Conservation (phyloP, 2,113 vertebrate species). For the Anser cygnoides region DNA sequence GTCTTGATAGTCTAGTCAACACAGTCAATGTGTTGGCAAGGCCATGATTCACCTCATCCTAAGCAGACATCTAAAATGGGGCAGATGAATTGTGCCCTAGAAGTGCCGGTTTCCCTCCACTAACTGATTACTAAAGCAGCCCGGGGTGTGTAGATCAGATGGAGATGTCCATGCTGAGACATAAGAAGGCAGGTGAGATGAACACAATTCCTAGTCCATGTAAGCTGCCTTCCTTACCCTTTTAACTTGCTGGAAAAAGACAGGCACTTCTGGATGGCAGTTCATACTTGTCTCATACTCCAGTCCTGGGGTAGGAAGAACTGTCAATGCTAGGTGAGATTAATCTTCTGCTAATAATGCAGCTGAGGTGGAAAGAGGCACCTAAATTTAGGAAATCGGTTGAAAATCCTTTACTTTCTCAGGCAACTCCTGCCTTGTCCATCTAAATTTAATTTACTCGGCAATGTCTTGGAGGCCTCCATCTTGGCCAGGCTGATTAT, state of each 20-base stretch:
- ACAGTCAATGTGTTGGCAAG: not conserved
- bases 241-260: not conserved
- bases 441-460: not conserved
- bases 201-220: not conserved
- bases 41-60: slow-evolving; percentile 22
- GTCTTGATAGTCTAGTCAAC: not conserved
- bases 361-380: not conserved
- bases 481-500: not conserved
- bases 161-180: not conserved
- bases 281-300: not conserved
- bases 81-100: not conserved
- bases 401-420: not conserved
- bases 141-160: not conserved
- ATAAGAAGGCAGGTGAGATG: not conserved
- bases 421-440: not conserved
- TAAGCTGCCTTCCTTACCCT: not conserved
- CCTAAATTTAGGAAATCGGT: not conserved
- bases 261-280: not conserved
- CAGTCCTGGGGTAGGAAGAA: not conserved
- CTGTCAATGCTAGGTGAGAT: not conserved
- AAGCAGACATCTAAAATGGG: not conserved
- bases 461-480: not conserved
- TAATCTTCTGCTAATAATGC: not conserved
- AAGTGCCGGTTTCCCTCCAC: not conserved
- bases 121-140: not conserved